phyloP scores from a whole-genome alignment of 2,113 vertebrate genomes.

The Plotosus lineatus region DNA sequence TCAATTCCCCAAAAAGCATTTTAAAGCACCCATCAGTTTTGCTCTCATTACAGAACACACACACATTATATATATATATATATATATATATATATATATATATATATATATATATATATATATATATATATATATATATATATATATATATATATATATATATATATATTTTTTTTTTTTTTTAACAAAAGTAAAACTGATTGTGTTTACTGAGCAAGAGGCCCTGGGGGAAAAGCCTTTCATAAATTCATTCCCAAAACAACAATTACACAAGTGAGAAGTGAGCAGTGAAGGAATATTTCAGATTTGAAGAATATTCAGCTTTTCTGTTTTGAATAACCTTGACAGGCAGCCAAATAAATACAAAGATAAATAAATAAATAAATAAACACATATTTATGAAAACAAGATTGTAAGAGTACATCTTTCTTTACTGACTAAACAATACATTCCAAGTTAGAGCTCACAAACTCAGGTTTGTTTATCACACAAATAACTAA shows the following conservation, averaged over 20 bases:
- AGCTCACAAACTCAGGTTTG: neutral
- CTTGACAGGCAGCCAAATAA: neutral
- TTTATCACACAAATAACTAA: too few relatives aligned
- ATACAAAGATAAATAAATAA: neutral
- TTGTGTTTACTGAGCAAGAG: slow-evolving; percentile 9
- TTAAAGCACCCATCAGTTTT: slow-evolving; percentile 23
- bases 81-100: slow-evolving; percentile 2
- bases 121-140: slow-evolving; percentile 10
- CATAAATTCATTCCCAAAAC: slow-evolving; percentile 27
- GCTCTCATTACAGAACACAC: slow-evolving; percentile 26
- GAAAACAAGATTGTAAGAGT: neutral
- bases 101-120: slow-evolving; percentile 18
- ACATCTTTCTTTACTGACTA: neutral
- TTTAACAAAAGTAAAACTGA: slow-evolving; percentile 10
- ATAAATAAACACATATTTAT: neutral
- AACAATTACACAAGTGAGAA: slow-evolving; percentile 31
- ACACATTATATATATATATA: slow-evolving; percentile 19
- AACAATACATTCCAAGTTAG: neutral
- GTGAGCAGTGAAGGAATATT: neutral
- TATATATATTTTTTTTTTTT: too few relatives aligned
- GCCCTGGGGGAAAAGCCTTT: slow-evolving; percentile 17
- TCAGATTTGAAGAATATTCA: neutral
- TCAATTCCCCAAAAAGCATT: slow-evolving; percentile 23
- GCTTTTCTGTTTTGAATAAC: neutral
- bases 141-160: slow-evolving; percentile 17